Base-by-base conservation (phyloP, 2,888 invertebrate species). In the Cremastobaeus sp. region DNA sequence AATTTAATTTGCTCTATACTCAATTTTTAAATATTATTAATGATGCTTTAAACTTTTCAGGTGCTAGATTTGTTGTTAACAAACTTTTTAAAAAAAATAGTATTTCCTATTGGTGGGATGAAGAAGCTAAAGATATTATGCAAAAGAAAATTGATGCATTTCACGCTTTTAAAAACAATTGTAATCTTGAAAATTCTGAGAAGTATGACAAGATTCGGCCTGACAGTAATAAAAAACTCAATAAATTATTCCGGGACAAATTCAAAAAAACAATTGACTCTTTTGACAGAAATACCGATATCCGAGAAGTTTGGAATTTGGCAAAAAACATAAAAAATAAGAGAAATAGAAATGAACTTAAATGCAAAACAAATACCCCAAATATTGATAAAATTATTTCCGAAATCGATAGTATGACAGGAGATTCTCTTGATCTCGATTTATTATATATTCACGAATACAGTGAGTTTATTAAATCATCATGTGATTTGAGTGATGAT, bases 251-350 rank as follows among this genome's bases (percentile, higher is more conserved):
- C 8, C 25, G 9, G n/a, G 5, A 6, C 0, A 28, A 45, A 15
- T 47, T 47, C 18, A 32, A 3, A 17, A 11, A 47, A 5, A 30
- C 15, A 17, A 32, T 47, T 4, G 11, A 47, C 4, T 17, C 30
- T 4, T 30, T 47, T 30, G 9, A 30, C 12, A 43, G 21, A 21
- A 43, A 43, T 11, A 11, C 41, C 0, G 12, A 43, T 21, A 4
- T 14, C 1, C 20, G 1, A 3, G 21, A 30, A 14, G 32, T 47
- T 14, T 47, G 47, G 47, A 47, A 32, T 17, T 6, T 47, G 1
- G 30, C 30, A 3, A 47, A 17, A 32, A 30, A 32, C 18, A 47
- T 47, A 30, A 47, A 17, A 47, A 47, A 47, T 11, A 47, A 47
- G n/a, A 45, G 25, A 28, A 1, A 14, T 8, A 45, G 45, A 45